Conservation (phyloP, 1,140 invertebrate genomes). For the Drosophila chauvacae region DNA sequence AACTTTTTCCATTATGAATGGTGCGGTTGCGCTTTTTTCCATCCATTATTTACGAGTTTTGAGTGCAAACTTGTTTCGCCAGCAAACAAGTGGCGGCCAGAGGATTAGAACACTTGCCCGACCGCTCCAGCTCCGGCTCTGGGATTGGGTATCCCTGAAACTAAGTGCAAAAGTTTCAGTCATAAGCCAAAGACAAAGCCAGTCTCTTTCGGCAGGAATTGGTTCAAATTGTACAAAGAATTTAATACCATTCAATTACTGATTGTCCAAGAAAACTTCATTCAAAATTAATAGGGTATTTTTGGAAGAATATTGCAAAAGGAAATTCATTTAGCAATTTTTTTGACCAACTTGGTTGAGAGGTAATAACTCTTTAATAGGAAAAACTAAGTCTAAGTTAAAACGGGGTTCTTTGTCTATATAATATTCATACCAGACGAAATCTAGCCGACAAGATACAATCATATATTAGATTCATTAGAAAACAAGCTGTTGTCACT, state of each 20-base stretch:
- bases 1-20: conserved; percentile 84
- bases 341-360: neutral
- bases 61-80: conserved; percentile 79
- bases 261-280: neutral
- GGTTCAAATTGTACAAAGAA: conserved; percentile 4
- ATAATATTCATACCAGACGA: too few species aligned
- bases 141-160: conserved; percentile 27
- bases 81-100: conserved; percentile 78
- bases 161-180: conserved; percentile 71
- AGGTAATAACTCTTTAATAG: neutral
- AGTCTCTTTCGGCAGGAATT: conserved; percentile 44
- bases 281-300: conserved; percentile 2
- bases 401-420: neutral
- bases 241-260: conserved; percentile 12
- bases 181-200: conserved; percentile 68
- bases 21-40: conserved; percentile 80
- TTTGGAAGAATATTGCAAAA: neutral
- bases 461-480: neutral
- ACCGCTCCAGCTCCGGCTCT: conserved; percentile 47
- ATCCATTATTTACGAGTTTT: conserved; percentile 83
- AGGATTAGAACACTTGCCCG: conserved; percentile 74
- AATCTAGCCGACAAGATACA: neutral
- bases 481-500: neutral
- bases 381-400: neutral
- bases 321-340: neutral